phyloP scores from a whole-genome alignment of 2,888 invertebrate species.

The Smittia aterrima region DNA sequence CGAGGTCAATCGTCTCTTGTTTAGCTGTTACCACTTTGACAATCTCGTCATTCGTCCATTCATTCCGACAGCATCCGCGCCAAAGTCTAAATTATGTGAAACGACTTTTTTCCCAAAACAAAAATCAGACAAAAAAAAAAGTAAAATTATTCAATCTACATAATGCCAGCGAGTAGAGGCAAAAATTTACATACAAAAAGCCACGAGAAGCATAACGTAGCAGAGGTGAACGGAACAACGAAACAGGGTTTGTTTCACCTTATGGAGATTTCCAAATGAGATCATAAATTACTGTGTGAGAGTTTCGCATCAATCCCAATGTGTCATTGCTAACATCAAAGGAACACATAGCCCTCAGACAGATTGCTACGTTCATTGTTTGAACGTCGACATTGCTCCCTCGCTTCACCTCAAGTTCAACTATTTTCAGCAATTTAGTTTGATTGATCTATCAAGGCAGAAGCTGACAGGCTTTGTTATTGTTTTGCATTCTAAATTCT shows the following conservation, averaged over 20 bases:
- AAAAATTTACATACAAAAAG: constrained; percentile 30
- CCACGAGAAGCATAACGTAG: background rate
- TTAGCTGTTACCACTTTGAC: too few relatives aligned
- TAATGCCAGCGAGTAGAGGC: background rate
- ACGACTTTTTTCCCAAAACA: background rate
- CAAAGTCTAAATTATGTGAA: constrained; percentile 35
- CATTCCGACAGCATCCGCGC: background rate
- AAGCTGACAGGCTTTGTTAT: constrained; percentile 13
- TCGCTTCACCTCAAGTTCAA: constrained; percentile 2
- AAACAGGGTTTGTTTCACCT: constrained; percentile 1
- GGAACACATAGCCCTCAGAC: background rate
- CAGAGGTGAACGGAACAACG: constrained; percentile 5
- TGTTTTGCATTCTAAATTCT: background rate
- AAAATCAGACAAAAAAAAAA: background rate
- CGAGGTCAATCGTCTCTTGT: too few relatives aligned
- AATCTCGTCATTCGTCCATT: too few relatives aligned
- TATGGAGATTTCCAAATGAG: constrained; percentile 34
- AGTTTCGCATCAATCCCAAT: constrained; percentile 21
- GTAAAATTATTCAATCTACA: constrained; percentile 26
- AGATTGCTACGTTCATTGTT: background rate
- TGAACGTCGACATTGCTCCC: background rate
- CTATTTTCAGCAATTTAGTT: constrained; percentile 9
- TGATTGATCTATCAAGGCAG: constrained; percentile 36
- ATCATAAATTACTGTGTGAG: constrained; percentile 31
- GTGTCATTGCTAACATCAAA: constrained; percentile 25